A percentile compares a stretch with the other conserved stretches of the same genome.
phyloP scores from a whole-genome alignment of 1,140 invertebrate species.

The Drosophila erecta region DNA sequence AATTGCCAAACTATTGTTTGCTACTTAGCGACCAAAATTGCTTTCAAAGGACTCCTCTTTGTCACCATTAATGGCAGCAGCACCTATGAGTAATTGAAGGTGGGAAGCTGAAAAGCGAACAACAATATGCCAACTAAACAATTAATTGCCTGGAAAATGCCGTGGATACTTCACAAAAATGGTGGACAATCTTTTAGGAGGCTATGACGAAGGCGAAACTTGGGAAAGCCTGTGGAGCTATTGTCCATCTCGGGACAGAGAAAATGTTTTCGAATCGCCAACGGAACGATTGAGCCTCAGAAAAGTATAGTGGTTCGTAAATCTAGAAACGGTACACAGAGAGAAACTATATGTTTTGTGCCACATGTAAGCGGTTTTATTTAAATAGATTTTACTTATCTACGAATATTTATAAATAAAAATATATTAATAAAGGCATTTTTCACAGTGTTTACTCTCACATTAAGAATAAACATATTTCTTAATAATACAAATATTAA shows the following conservation, averaged over 20 bases:
- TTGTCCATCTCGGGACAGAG: slow-evolving; percentile 11
- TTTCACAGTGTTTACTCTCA: too few relatives aligned
- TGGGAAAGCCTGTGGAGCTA: slow-evolving; percentile 41
- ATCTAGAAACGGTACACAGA: not conserved
- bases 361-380: not conserved
- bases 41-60: slow-evolving; percentile 46
- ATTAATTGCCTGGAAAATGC: slow-evolving; percentile 50
- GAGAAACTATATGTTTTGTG: not conserved
- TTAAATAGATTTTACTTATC: too few relatives aligned
- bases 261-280: slow-evolving; percentile 6
- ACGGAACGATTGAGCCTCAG: not conserved
- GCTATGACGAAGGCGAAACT: slow-evolving; percentile 43
- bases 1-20: slow-evolving; percentile 59
- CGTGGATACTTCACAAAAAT: slow-evolving; percentile 35
- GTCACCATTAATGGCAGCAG: slow-evolving; percentile 38
- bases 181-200: slow-evolving; percentile 31
- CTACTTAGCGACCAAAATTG: slow-evolving; percentile 62
- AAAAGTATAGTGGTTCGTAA: not conserved
- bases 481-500: too few relatives aligned
- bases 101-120: slow-evolving; percentile 43
- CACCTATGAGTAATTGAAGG: slow-evolving; percentile 53
- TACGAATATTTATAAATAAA: not conserved
- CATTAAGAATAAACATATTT: too few relatives aligned
- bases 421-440: not conserved
- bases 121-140: slow-evolving; percentile 39